Percentiles rank a stretch among this genome's conserved stretches.
phyloP scores from a whole-genome alignment of 2,113 vertebrate species.

The Periophthalmodon schlosseri region DNA sequence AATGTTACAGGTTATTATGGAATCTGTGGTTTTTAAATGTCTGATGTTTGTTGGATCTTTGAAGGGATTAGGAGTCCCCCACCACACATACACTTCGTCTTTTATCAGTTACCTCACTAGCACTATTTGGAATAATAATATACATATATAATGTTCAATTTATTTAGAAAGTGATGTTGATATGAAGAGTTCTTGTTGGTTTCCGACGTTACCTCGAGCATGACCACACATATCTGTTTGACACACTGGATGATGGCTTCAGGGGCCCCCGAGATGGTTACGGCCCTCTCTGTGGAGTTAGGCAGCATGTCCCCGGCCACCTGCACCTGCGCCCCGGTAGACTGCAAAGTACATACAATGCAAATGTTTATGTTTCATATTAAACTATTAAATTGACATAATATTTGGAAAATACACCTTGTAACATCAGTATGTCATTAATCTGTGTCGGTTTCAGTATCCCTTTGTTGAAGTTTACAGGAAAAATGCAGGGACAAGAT shows the following conservation, averaged over 20 bases:
- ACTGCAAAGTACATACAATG: slow-evolving; percentile 72
- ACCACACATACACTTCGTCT: too few species aligned
- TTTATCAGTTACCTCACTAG: too few species aligned
- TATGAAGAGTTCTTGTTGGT: not conserved
- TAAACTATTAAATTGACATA: too few species aligned
- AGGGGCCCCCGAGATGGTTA: slow-evolving; percentile 96
- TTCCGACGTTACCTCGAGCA: slow-evolving; percentile 94
- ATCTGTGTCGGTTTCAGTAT: not conserved
- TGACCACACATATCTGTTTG: slow-evolving; percentile 99
- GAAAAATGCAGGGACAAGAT: not conserved
- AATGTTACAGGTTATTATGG: not conserved
- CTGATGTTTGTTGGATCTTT: not conserved
- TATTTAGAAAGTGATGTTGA: not conserved
- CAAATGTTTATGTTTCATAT: not conserved
- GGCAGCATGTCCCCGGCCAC: slow-evolving; percentile 98
- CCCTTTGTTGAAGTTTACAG: slow-evolving; percentile 7
- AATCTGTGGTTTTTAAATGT: not conserved
- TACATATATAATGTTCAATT: not conserved
- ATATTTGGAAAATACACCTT: not conserved
- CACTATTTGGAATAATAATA: too few species aligned
- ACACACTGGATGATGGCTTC: slow-evolving; percentile 99
- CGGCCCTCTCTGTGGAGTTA: slow-evolving; percentile 96
- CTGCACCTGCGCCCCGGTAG: slow-evolving; percentile 97
- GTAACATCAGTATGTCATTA: not conserved
- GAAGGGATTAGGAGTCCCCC: too few species aligned